Percentiles rank a stretch among this genome's conserved stretches.
These are phyloP conservation scores for Sebastes nivosus DNA, from an alignment of 2,797 vertebrate species.

Conservation along the genomic window DNA sequence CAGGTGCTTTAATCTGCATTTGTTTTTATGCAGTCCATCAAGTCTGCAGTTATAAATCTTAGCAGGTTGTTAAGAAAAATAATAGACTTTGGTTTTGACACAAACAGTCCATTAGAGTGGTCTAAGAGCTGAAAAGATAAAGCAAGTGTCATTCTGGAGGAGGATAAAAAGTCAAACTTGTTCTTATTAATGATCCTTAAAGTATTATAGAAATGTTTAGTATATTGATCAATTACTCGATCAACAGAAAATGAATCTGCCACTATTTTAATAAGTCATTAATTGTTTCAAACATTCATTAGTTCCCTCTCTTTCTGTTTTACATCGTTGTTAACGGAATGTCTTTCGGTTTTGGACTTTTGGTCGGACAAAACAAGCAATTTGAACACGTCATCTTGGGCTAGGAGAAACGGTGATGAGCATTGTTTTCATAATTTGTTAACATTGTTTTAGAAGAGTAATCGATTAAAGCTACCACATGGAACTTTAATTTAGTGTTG, in stretches of 20 bases:
- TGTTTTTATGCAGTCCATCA: neutral
- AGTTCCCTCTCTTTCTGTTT: neutral
- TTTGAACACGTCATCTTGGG: no score
- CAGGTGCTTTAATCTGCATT: neutral
- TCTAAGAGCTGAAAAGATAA: neutral
- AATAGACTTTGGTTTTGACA: neutral
- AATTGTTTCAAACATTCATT: neutral
- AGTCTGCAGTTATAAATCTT: neutral
- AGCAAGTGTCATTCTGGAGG: neutral
- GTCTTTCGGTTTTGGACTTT: no score
- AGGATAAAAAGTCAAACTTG: rapidly evolving
- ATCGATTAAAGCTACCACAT: no score
- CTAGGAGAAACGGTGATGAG: no score
- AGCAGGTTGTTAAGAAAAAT: neutral
- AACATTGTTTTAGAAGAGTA: no score
- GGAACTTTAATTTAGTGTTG: no score
- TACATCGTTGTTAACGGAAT: no score
- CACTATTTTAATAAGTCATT: neutral
- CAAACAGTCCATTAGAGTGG: neutral
- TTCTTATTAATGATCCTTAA: neutral
- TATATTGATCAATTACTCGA: neutral
- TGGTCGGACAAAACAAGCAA: no score
- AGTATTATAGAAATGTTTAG: neutral
- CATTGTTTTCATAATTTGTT: no score
- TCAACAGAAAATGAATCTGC: neutral